A percentile compares a stretch with the other conserved stretches of the same genome.
These are phyloP conservation scores for Homarus gammarus DNA, from an alignment of 2,888 invertebrate genomes.

Conservation along the genomic window DNA sequence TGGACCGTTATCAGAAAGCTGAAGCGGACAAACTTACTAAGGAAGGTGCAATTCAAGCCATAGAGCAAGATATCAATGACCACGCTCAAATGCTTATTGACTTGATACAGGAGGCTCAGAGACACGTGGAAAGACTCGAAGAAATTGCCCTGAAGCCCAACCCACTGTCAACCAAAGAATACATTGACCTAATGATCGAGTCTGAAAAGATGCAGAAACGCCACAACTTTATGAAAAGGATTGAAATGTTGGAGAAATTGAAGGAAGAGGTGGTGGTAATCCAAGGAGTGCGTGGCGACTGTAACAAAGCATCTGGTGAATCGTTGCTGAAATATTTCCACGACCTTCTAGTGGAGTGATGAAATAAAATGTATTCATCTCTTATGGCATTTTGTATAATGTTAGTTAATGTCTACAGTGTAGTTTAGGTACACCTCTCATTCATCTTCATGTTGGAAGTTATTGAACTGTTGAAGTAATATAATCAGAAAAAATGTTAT, in stretches of 20 bases:
- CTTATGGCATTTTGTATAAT: too few relatives aligned
- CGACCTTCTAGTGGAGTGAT: conserved; percentile 25
- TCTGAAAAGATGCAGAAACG: conserved; percentile 74
- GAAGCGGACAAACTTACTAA: conserved; percentile 59
- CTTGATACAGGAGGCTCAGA: conserved; percentile 26
- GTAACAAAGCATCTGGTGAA: conserved; percentile 24
- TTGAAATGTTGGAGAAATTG: conserved; percentile 37
- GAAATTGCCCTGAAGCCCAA: conserved; percentile 77
- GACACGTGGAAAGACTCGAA: conserved; percentile 65
- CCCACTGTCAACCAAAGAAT: conserved; percentile 76
- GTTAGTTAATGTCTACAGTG: too few relatives aligned
- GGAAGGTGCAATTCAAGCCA: conserved; percentile 51
- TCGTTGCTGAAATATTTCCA: conserved; percentile 46
- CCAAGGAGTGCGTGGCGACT: conserved; percentile 48
- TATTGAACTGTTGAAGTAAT: too few relatives aligned
- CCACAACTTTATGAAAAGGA: conserved; percentile 35
- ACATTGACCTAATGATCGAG: conserved; percentile 77
- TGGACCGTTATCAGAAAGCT: conserved; percentile 76
- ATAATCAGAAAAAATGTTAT: too few relatives aligned
- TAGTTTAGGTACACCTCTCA: too few relatives aligned
- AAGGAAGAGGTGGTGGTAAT: conserved; percentile 47
- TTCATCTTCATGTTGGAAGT: too few relatives aligned
- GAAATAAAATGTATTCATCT: neutral
- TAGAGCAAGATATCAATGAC: conserved; percentile 68
- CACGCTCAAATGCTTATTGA: conserved; percentile 69